Evolutionary conservation across 2,113 vertebrate species (phyloP), one percentile per base, ranked within the genome.

Genomic region (Callipepla californica): DNA sequence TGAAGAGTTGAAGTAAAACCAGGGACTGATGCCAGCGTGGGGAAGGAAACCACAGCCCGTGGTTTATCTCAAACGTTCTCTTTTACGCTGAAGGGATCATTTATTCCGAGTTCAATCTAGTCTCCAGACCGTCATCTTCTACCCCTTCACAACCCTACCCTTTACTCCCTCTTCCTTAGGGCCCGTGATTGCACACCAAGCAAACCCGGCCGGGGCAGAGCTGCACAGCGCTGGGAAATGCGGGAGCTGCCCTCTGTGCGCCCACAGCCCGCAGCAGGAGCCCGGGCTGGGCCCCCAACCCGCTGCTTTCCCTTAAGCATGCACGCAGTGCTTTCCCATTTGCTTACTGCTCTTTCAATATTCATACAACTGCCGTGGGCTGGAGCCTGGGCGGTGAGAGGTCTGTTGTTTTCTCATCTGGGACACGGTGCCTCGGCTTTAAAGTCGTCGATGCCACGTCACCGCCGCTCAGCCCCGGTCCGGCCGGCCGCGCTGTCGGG

Each of bases 41-140:
- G 13, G 55, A 77, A 23, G 1, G 30, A 36, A 55, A 51, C 7
- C 76, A 20, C 62, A 42, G 36, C 1, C 9, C 0, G 0, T 6
- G 38, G 32, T 51, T 50, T 11, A 1, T 13, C 74, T 40, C 11
- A 28, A 65, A 19, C n/a, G 20, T 72, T 47, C 8, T 34, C 65
- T 80, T 81, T 53, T n/a, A 19, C 72, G 55, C 36, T 4, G 5
- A 58, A 14, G 1, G 58, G 12, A 38, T n/a, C 58, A 30, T 62
- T 83, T 32, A 5, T 2, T 70, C 72, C 15, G 10, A 44, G 20
- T 47, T 47, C 20, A 53, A 30, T 13, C 51, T 32, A 22, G 28
- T 26, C 72, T 61, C 40, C 30, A 4, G 19, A 38, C 57, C n/a
- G 61, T 25, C 50, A 3, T 58, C 55, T 38, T 14, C 22, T 26